Base-by-base conservation (phyloP, 2,888 invertebrate species). In the Lasioglossum malachurum region DNA sequence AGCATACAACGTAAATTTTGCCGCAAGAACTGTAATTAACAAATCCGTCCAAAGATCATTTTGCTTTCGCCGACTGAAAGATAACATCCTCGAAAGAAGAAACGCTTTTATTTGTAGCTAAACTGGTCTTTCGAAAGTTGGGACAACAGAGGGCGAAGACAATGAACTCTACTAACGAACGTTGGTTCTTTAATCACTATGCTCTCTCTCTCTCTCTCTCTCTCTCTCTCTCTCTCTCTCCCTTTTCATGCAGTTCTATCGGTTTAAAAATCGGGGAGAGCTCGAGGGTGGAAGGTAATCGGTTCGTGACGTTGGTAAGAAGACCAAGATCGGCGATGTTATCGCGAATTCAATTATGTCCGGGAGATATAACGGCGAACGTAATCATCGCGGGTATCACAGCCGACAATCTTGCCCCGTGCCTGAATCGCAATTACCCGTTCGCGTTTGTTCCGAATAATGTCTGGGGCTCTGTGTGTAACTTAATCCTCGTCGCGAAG, bases 311-410 rank as follows among this genome's bases (percentile, higher is more conserved):
- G 44, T 8, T 19, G 49, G 41, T 57, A 72, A 80, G 80, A 79
- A 78, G 53, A 75, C 53, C 72, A 31, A 31, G 71, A 76, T 79
- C 75, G 77, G 64, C 71, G 80, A 77, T 86, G 79, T 75, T 79
- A 80, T 78, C 79, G 80, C 75, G 78, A 84, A 90, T 89, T 89
- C 89, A 89, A 89, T 90, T 89, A 89, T 78, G 75, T 72, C 38
- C 60, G 72, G 69, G 78, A 82, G 69, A 88, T 89, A 87, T 76
- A 89, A 88, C 87, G 75, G 78, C 73, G 80, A 78, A 76, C 74
- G 86, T 90, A 89, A 90, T 89, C 80, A 90, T 83, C 69, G 77
- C 77, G 64, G 82, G 76, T 88, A 88, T 90, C 89, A 84, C 78
- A 76, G n/a, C 77, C 78, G 64, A 81, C 86, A 78, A 86, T 86